Evolutionary conservation across 2,888 invertebrate genomes (phyloP), one percentile per base, ranked within the genome.

Genomic region (Masnerella sp.): DNA sequence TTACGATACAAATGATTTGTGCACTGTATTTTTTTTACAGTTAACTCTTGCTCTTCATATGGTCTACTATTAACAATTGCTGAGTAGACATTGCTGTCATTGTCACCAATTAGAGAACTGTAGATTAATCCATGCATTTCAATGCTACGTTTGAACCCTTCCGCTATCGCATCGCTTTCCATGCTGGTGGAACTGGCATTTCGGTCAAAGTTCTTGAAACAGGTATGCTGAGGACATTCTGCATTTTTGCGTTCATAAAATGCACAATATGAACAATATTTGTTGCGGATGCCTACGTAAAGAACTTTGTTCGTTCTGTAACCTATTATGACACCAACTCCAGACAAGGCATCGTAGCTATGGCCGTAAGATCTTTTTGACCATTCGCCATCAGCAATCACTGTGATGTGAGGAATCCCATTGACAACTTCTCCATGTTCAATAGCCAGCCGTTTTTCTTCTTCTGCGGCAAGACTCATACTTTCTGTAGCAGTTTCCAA

Each of bases 71-170:
- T 75, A 9, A 64, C 9, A 2, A 83, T 77, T 77, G 75, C 78
- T 22, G 76, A 70, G 43, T 78, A 82, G 1, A 84, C 84, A n/a
- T 80, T 83, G 8, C 81, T 80, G 64, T 87, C 86, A 5, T 85
- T 85, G 20, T 77, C 76, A 2, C 54, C 65, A 11, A 76, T 54
- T 2, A 72, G 15, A 2, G 38, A 56, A 32, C 42, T 42, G 28
- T 76, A 77, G 1, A 77, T 77, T 3, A 77, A 9, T 1, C 67
- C 65, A 25, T 74, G 67, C 28, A 25, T 45, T 40, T 73, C 68
- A 1, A 77, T 5, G 25, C 75, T 79, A 25, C 18, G 12, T 36
- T 49, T 43, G 30, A 79, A 75, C 11, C 75, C 75, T 49, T 76
- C 74, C n/a, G 59, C 40, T n/a, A n/a, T n/a, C n/a, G n/a, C n/a